Percentiles rank a stretch among this genome's conserved stretches.
phyloP scores from a whole-genome alignment of 1,140 invertebrate species.

The Hylaeus anthracinus region DNA sequence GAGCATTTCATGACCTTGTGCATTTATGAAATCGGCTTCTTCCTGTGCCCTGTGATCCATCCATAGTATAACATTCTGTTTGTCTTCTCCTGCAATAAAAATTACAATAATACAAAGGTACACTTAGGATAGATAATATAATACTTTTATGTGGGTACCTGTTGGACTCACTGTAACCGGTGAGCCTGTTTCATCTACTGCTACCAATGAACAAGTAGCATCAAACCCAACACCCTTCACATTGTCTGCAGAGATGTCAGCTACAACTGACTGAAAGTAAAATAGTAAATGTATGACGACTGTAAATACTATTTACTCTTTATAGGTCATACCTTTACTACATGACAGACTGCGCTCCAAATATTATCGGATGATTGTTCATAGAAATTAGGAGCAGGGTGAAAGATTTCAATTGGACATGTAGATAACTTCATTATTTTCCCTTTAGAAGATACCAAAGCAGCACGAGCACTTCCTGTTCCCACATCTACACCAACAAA shows the following conservation, averaged over 20 bases:
- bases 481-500: slow-evolving; percentile 97
- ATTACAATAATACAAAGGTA: background rate
- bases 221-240: slow-evolving; percentile 96
- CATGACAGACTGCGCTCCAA: slow-evolving; percentile 87
- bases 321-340: slow-evolving; percentile 84
- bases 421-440: slow-evolving; percentile 84
- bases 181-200: slow-evolving; percentile 85
- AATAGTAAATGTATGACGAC: slow-evolving; percentile 55
- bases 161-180: slow-evolving; percentile 89
- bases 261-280: slow-evolving; percentile 82
- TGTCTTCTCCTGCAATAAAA: slow-evolving; percentile 80
- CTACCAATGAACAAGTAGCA: slow-evolving; percentile 97
- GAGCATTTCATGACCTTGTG: slow-evolving; percentile 87
- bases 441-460: slow-evolving; percentile 86
- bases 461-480: slow-evolving; percentile 93
- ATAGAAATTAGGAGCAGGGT: slow-evolving; percentile 88
- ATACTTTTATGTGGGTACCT: slow-evolving; percentile 77
- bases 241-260: slow-evolving; percentile 80
- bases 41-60: slow-evolving; percentile 95
- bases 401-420: slow-evolving; percentile 88
- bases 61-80: slow-evolving; percentile 97
- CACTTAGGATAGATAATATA: slow-evolving; percentile 6
- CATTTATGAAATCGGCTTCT: slow-evolving; percentile 93
- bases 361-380: slow-evolving; percentile 97
- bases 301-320: background rate